Percentiles rank a stretch among this genome's conserved stretches.
phyloP scores from a whole-genome alignment of 2,888 invertebrate species.

The Spatulosminthurus flaviceps region DNA sequence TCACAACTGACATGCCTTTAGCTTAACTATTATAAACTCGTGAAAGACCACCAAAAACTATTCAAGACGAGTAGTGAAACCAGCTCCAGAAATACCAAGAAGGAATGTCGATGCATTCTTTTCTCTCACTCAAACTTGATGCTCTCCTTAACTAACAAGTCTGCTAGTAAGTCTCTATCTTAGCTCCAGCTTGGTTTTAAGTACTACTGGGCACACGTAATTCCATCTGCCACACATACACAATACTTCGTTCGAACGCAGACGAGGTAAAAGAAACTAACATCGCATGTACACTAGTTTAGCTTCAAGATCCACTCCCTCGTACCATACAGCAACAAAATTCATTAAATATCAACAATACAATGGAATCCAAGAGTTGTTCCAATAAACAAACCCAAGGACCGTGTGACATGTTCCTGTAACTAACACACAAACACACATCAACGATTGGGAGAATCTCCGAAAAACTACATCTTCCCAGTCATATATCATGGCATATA shows the following conservation, averaged over 20 bases:
- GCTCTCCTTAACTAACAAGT: neutral
- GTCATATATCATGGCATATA: neutral
- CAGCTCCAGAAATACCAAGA: constrained; percentile 23
- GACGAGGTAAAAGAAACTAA: neutral
- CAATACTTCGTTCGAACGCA: no score
- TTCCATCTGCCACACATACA: no score
- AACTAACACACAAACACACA: neutral
- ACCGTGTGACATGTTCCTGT: neutral
- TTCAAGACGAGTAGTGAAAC: constrained; percentile 18
- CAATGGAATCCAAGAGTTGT: constrained; percentile 3
- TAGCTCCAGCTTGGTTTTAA: no score
- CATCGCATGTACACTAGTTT: neutral
- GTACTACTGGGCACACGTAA: no score
- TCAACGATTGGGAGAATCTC: neutral
- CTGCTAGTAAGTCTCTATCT: neutral
- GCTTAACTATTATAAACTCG: constrained; percentile 2
- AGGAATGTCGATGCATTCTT: constrained; percentile 25
- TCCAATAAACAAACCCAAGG: neutral
- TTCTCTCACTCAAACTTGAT: constrained; percentile 4
- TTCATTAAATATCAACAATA: constrained; percentile 14
- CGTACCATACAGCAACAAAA: neutral
- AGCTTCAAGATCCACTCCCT: neutral
- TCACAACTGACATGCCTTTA: neutral
- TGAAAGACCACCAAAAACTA: neutral
- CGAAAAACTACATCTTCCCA: neutral